phyloP scores from a whole-genome alignment of 2,888 invertebrate species.

The Thecocarcelia acutangulata region DNA sequence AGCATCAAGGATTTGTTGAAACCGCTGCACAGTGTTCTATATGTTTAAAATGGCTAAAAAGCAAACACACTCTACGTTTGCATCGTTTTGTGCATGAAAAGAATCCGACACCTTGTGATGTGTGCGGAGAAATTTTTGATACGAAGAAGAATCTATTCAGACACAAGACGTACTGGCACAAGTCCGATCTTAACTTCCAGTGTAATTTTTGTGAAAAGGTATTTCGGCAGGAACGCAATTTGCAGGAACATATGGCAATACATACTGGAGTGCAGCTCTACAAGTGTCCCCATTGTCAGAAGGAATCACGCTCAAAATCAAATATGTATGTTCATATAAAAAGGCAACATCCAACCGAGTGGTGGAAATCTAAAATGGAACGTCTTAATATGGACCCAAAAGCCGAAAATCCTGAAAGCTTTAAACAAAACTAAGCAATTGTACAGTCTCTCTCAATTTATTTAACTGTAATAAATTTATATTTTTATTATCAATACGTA shows the following conservation, averaged over 20 bases:
- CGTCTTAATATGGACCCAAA: conserved; percentile 64
- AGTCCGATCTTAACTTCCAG: conserved; percentile 73
- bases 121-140: conserved; percentile 70
- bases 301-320: conserved; percentile 77
- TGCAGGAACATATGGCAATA: conserved; percentile 78
- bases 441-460: too few relatives aligned
- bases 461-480: too few relatives aligned
- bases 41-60: conserved; percentile 76
- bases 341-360: conserved; percentile 76
- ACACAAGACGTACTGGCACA: conserved; percentile 76
- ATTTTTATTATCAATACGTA: neutral
- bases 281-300: conserved; percentile 76
- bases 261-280: conserved; percentile 77
- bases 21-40: conserved; percentile 75
- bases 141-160: conserved; percentile 74
- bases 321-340: conserved; percentile 79
- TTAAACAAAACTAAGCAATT: neutral
- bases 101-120: conserved; percentile 58
- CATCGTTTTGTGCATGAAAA: conserved; percentile 67
- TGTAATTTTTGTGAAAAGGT: conserved; percentile 76
- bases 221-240: conserved; percentile 75
- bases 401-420: neutral
- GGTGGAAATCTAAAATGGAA: conserved; percentile 74
- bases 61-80: conserved; percentile 73
- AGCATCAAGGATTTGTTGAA: conserved; percentile 76